Conservation (phyloP, 2,797 vertebrate genomes). For the Chelon labrosus region DNA sequence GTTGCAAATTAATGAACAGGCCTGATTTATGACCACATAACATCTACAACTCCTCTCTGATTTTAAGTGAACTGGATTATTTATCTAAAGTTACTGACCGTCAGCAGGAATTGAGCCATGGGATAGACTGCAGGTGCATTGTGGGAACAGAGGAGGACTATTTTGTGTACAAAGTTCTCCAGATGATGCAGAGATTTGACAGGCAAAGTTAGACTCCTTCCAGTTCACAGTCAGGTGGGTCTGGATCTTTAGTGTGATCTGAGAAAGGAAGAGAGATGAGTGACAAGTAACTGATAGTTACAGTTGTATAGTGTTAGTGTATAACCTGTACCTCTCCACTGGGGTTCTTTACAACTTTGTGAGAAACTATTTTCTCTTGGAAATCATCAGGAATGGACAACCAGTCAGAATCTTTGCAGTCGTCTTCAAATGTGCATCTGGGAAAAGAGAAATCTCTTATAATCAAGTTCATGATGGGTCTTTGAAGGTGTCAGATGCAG, state of each 20-base stretch:
- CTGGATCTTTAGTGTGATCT: constrained; percentile 60
- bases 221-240: constrained; percentile 45
- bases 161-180: neutral
- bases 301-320: neutral
- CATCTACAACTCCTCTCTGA: neutral
- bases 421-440: constrained; percentile 74
- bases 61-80: neutral
- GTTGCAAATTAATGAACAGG: no score
- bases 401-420: constrained; percentile 73
- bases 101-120: neutral
- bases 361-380: constrained; percentile 65
- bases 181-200: constrained; percentile 27
- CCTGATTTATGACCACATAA: no score
- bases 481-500: neutral
- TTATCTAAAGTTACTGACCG: constrained; percentile 59
- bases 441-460: neutral
- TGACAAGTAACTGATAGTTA: neutral
- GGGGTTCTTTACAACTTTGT: constrained; percentile 26
- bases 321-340: constrained; percentile 49
- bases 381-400: constrained; percentile 70
- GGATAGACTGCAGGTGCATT: constrained; percentile 70
- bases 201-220: constrained; percentile 44
- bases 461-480: rapidly evolving
- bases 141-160: constrained; percentile 55
- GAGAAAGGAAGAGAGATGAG: neutral